Base-by-base conservation (phyloP, 2,797 vertebrate species). In the Anas bernieri region DNA sequence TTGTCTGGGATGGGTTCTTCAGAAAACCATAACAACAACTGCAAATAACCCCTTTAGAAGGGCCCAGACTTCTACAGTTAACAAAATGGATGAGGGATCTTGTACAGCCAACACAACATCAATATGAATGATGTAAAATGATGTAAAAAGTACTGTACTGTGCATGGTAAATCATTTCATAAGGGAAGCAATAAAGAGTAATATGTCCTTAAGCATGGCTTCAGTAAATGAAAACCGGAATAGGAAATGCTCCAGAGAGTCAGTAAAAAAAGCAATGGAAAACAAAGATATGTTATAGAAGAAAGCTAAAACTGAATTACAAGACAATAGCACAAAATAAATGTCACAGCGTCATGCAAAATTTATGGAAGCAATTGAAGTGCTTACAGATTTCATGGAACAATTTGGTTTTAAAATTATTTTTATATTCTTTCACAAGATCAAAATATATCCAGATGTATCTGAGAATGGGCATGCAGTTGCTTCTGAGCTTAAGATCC, bases 71-170 rank as follows among this genome's bases (percentile, higher is more conserved):
- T 93, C 83, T 72, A 86, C 62, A 84, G 56, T 50, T 77, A 77
- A 75, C 20, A 35, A 46, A 95, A 90, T 22, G 45, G 95, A 79
- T 48, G 63, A 90, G 37, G 26, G n/a, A 73, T 78, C 52, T 90
- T 73, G 56, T 70, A 84, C 70, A 93, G 56, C 83, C 86, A 94
- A 88, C 59, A 86, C 43, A 56, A 82, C 41, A 67, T 84, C 93
- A 93, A 69, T 63, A 88, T 63, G 77, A 95, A 92, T 94, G 83
- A 94, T 88, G 89, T 89, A 94, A 85, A 92, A 83, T 18, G 14
- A 83, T 91, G 50, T 26, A 67, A 90, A 95, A 96, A 91, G 72
- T 84, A 83, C 80, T 90, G 70, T 90, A 90, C 59, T 79, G 39
- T 86, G 77, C 62, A 91, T 46, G 81, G 58, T 61, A 68, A 90